Base-by-base conservation (phyloP, 1,140 invertebrate genomes). In the Atopsyche davidsoni region DNA sequence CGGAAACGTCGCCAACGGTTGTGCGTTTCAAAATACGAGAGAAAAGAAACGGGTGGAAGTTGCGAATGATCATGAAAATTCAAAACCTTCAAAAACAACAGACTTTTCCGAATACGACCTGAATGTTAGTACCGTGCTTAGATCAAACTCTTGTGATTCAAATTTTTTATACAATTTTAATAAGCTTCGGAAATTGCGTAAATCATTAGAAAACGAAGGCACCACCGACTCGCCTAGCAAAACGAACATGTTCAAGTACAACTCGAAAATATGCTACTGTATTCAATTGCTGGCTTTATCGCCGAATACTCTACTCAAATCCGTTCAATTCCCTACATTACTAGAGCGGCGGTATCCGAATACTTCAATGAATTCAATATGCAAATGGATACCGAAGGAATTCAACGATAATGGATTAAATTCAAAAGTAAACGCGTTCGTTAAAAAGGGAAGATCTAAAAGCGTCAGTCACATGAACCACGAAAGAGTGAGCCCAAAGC, bases 401-500 rank as follows among this genome's bases (percentile, higher is more conserved):
- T 13, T 17, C 4, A 16, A 16, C 1, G 25, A 36, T 6, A 21
- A 35, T 13, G 34, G 40, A 16, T 34, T 23, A 25, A 16, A 9
- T 11, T 28, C 32, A 2, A 53, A 49, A 14, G 21, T 43, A 9
- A 49, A 49, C 4, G 22, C 36, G 10, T 57, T 57, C 41, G 50
- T 36, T 6, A 53, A 47, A 34, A 57, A 57, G 32, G 55, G 55
- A 24, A 36, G 55, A 38, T 57, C 55, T 3, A 57, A 57, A 21
- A 53, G 51, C 14, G 55, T 57, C 4, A 57, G 51, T 51, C 43
- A 57, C 34, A 54, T 55, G 48, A 51, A 19, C 7, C 31, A 17
- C 7, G 49, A 49, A 0, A 62, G 61, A 1, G 60, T 61, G 0
- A 69, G 62, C 32, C 50, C 6, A 62, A 69, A 58, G 59, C 56